Evolutionary conservation across 2,113 vertebrate species (phyloP).

Genomic region (Elephas maximus): DNA sequence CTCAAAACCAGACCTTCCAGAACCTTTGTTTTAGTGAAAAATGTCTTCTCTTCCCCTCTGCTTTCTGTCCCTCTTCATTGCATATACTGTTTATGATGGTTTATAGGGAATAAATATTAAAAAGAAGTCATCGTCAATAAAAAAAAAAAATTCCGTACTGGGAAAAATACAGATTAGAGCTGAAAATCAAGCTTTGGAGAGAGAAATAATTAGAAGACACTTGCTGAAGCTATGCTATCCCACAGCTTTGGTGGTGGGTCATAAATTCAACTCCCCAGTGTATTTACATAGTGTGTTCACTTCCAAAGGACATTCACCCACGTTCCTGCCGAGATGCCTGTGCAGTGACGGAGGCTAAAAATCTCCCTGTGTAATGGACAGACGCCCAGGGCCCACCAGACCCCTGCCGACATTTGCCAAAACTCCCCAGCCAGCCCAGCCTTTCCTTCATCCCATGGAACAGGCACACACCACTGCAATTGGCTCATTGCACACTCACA

Average conservation of each 20-base stretch:
- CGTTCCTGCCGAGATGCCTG: fast-evolving
- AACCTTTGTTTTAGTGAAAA: not conserved
- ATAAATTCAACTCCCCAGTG: fast-evolving
- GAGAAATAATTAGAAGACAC: too few relatives aligned
- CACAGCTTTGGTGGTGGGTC: fast-evolving
- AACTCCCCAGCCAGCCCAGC: fast-evolving
- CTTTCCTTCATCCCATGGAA: fast-evolving
- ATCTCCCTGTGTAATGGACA: fast-evolving
- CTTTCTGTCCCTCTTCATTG: not conserved
- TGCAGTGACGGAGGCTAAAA: not conserved
- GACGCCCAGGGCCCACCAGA: not conserved
- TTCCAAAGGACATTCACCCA: not conserved
- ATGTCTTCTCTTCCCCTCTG: not conserved
- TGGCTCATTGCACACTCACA: fast-evolving
- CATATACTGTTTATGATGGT: not conserved
- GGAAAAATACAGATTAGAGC: not conserved
- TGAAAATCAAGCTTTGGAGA: not conserved
- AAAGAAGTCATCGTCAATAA: not conserved
- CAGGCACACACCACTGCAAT: fast-evolving
- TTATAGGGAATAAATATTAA: not conserved
- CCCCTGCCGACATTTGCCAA: not conserved
- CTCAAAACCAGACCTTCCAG: not conserved
- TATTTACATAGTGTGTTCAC: not conserved
- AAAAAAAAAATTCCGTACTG: not conserved
- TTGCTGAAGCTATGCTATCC: fast-evolving